These are phyloP conservation scores for Gadus macrocephalus DNA, from an alignment of 2,113 vertebrate genomes.

Conservation along the genomic window DNA sequence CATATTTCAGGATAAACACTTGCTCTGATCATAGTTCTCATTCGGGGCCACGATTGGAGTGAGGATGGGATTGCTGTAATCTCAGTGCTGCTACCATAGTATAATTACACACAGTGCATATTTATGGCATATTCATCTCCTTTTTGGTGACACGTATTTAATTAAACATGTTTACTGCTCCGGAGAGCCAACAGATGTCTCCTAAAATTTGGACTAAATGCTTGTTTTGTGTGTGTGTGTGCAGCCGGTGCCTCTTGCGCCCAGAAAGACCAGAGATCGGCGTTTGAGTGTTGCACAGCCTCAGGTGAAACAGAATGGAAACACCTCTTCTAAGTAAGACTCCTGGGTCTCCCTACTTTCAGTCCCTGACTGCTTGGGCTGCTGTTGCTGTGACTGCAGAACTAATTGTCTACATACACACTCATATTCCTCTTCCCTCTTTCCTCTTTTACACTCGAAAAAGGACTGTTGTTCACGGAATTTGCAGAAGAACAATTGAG, in stretches of 20 bases:
- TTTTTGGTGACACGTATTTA: conserved; percentile 56
- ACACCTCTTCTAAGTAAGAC: conserved; percentile 49
- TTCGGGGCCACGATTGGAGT: conserved; percentile 37
- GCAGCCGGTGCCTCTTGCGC: conserved; percentile 33
- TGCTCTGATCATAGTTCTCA: conserved; percentile 36
- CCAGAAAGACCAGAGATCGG: conserved; percentile 48
- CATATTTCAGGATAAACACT: conserved; percentile 31
- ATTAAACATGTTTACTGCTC: conserved; percentile 65
- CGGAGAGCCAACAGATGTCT: conserved; percentile 66
- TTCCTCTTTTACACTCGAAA: conserved; percentile 41
- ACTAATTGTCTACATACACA: neutral
- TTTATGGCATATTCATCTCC: conserved; percentile 57
- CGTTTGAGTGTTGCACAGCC: conserved; percentile 34
- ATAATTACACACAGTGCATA: conserved; percentile 48
- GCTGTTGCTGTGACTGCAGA: neutral
- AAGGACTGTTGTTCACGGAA: conserved; percentile 47
- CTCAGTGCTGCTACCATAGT: conserved; percentile 30
- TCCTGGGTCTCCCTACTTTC: conserved; percentile 34
- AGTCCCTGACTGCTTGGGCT: conserved; percentile 29
- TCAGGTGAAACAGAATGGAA: conserved; percentile 65
- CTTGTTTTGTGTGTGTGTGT: conserved; percentile 54
- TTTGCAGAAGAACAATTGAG: conserved; percentile 48
- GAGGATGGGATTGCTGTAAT: conserved; percentile 35
- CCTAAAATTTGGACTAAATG: conserved; percentile 64
- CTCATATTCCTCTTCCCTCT: neutral